Evolutionary conservation across 2,113 vertebrate genomes (phyloP).

Genomic region (Nerophis lumbriciformis): DNA sequence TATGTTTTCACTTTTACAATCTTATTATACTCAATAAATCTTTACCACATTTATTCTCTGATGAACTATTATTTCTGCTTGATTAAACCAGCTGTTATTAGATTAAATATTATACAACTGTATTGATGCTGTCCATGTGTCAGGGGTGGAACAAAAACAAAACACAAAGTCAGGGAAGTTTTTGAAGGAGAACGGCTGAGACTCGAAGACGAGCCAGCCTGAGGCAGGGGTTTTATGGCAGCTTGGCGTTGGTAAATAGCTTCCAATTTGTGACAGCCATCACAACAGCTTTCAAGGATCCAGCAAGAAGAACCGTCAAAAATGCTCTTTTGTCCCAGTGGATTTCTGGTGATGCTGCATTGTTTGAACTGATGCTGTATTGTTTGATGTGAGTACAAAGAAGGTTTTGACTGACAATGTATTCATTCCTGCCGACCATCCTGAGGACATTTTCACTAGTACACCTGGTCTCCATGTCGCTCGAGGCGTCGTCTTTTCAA

Average conservation of each 20-base stretch:
- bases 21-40: too few relatives aligned
- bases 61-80: too few relatives aligned
- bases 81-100: too few relatives aligned
- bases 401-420: slow-evolving; percentile 19
- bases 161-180: slow-evolving; percentile 5
- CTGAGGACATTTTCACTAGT: slow-evolving; percentile 8
- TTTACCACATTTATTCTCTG: too few relatives aligned
- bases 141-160: background rate
- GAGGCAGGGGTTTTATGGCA: slow-evolving; percentile 20
- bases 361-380: slow-evolving; percentile 37
- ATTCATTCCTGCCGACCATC: slow-evolving; percentile 19
- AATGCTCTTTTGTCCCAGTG: slow-evolving; percentile 18
- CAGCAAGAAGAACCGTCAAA: slow-evolving; percentile 28
- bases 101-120: too few relatives aligned
- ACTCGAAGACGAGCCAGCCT: background rate
- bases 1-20: too few relatives aligned
- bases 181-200: slow-evolving; percentile 3
- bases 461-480: background rate
- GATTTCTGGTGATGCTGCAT: slow-evolving; percentile 26
- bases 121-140: background rate
- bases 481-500: background rate
- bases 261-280: slow-evolving; percentile 22
- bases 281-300: slow-evolving; percentile 27
- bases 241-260: slow-evolving; percentile 16
- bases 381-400: slow-evolving; percentile 44